phyloP scores from a whole-genome alignment of 2,888 invertebrate species.

The Tachina grossa region DNA sequence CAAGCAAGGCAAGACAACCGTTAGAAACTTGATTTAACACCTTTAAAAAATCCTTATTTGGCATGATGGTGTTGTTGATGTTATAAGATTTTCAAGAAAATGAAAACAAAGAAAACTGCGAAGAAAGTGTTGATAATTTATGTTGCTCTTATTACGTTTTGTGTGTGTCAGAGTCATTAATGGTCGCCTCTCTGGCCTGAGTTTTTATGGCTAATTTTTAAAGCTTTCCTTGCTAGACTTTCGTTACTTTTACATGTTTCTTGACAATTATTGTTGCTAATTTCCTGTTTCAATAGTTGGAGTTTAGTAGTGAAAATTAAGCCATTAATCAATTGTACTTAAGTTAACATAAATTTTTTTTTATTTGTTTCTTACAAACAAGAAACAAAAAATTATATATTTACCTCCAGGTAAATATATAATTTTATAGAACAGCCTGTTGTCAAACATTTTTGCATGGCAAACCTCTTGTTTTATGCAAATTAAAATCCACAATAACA shows the following conservation, averaged over 20 bases:
- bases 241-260: background rate
- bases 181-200: background rate
- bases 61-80: conserved; percentile 3
- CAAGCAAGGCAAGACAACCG: conserved; percentile 3
- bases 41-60: conserved; percentile 21
- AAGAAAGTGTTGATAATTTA: background rate
- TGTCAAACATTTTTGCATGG: background rate
- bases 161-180: background rate
- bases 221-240: background rate
- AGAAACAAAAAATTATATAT: background rate
- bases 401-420: background rate
- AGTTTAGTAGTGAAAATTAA: conserved; percentile 19
- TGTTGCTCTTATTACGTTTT: background rate
- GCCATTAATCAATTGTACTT: conserved; percentile 39
- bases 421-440: conserved; percentile 8
- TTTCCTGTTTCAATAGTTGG: background rate
- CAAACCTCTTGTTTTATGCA: conserved; percentile 44
- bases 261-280: background rate
- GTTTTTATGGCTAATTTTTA: background rate
- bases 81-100: conserved; percentile 8
- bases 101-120: background rate
- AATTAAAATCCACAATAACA: conserved; percentile 51
- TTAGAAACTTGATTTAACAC: background rate
- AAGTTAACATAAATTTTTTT: background rate
- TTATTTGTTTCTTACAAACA: background rate